phyloP scores from a whole-genome alignment of 2,113 vertebrate genomes.

The Myiopsitta monachus region DNA sequence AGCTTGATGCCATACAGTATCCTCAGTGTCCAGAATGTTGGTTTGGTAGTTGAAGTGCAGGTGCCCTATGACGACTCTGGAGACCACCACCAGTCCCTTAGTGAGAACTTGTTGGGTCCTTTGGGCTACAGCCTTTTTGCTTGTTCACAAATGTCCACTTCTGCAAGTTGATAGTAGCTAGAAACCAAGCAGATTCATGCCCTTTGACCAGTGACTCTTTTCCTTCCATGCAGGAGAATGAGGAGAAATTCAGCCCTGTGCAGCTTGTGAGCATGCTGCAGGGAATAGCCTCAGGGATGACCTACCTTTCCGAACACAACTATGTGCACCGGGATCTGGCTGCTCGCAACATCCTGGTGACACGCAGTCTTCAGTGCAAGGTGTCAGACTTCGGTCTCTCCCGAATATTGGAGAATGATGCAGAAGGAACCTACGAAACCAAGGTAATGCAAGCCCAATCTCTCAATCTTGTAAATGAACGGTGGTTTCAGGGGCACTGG shows the following conservation, averaged over 20 bases:
- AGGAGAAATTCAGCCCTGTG: constrained; percentile 74
- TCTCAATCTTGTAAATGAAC: background rate
- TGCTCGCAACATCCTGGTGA: constrained; percentile 80
- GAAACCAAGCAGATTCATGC: background rate
- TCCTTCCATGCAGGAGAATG: constrained; percentile 64
- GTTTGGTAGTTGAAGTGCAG: background rate
- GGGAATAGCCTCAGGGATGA: constrained; percentile 81
- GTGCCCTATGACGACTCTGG: background rate
- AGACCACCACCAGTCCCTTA: background rate
- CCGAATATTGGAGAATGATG: constrained; percentile 72
- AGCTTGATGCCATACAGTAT: background rate
- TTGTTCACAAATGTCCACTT: background rate
- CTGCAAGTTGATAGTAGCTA: background rate
- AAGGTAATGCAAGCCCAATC: constrained; percentile 55
- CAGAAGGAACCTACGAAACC: constrained; percentile 79
- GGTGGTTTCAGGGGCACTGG: background rate
- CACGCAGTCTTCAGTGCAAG: constrained; percentile 76
- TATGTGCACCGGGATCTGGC: constrained; percentile 80
- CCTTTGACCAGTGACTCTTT: background rate
- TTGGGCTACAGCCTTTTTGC: background rate
- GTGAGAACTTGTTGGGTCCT: background rate
- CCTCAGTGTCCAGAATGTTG: background rate
- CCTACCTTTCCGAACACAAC: constrained; percentile 78
- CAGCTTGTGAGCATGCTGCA: constrained; percentile 81
- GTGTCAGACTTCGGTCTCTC: constrained; percentile 81